A percentile compares a stretch with the other conserved stretches of the same genome.
Conservation (phyloP, 1,140 invertebrate genomes). For the Halyomorpha halys region DNA sequence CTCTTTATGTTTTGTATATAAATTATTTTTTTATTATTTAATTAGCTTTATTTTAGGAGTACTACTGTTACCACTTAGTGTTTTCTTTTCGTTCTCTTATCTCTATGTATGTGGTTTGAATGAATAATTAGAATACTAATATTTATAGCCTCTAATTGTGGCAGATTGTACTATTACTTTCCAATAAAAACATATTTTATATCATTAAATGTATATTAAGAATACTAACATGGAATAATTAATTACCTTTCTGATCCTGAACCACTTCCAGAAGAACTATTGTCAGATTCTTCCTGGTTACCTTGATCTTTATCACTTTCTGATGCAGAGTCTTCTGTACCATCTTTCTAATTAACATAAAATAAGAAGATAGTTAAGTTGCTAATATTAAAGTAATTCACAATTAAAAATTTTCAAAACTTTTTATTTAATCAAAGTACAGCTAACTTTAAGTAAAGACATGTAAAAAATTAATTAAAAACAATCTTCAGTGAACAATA, state of each 20-base stretch:
- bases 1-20: too few species aligned
- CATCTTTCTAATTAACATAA: constrained; percentile 22
- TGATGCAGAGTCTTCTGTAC: constrained; percentile 32
- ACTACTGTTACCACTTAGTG: too few species aligned
- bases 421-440: neutral
- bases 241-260: constrained; percentile 30
- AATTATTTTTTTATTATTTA: too few species aligned
- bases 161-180: too few species aligned
- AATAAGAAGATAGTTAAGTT: neutral
- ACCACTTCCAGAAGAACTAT: constrained; percentile 27
- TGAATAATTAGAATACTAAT: too few species aligned
- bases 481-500: neutral
- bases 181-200: too few species aligned
- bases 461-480: too few species aligned
- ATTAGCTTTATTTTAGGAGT: too few species aligned
- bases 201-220: too few species aligned
- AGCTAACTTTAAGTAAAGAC: neutral
- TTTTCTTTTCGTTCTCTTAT: too few species aligned
- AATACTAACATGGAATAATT: neutral
- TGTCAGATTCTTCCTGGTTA: constrained; percentile 24
- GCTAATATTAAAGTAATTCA: neutral
- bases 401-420: neutral
- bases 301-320: constrained; percentile 28
- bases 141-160: too few species aligned
- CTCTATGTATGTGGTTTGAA: too few species aligned